A percentile compares a stretch with the other conserved stretches of the same genome.
phyloP scores from a whole-genome alignment of 2,797 vertebrate genomes.

The Miichthys miiuy region DNA sequence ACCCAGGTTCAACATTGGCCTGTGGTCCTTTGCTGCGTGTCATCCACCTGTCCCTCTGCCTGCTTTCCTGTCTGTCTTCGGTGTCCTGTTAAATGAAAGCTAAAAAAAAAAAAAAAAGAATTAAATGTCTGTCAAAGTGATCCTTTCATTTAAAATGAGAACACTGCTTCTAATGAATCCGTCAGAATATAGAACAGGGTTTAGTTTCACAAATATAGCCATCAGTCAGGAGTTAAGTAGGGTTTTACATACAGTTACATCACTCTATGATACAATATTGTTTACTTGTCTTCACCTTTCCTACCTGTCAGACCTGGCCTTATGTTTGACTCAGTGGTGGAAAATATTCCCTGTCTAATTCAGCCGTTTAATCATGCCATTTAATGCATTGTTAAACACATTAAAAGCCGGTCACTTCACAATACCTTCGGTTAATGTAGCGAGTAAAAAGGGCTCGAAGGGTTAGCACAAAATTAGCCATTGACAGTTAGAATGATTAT shows the following conservation, averaged over 20 bases:
- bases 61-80: too few relatives aligned
- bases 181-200: neutral
- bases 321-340: constrained; percentile 39
- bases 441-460: constrained; percentile 59
- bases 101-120: too few relatives aligned
- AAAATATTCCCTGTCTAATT: constrained; percentile 58
- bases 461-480: constrained; percentile 71
- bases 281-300: constrained; percentile 19
- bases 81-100: too few relatives aligned
- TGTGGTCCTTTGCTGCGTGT: too few relatives aligned
- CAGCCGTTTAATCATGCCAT: constrained; percentile 68
- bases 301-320: constrained; percentile 33
- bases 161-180: neutral
- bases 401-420: constrained; percentile 68
- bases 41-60: too few relatives aligned
- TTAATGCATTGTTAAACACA: constrained; percentile 78
- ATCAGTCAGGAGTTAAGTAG: neutral
- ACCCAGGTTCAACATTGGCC: too few relatives aligned
- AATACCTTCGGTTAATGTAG: constrained; percentile 73
- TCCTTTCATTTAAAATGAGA: neutral
- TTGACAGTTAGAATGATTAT: constrained; percentile 73
- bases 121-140: too few relatives aligned
- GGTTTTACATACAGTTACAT: neutral
- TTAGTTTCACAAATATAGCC: neutral
- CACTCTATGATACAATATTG: neutral